Evolutionary conservation across 2,888 invertebrate species (phyloP), one percentile per base, ranked within the genome.

Genomic region (Muschampia plurimacula): DNA sequence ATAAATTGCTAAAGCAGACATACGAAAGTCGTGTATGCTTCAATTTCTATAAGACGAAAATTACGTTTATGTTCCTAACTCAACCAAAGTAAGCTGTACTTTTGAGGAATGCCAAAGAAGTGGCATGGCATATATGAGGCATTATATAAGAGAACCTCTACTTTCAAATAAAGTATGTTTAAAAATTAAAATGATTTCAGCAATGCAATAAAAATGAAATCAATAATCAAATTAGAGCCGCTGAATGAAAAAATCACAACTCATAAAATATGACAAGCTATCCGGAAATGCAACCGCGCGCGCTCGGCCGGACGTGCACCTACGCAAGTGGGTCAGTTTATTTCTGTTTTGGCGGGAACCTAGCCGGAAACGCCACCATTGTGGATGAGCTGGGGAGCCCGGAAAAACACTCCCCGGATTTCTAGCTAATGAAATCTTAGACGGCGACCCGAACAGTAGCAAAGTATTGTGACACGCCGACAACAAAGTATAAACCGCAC

Each of bases 311-410:
- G 93, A 92, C 90, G 90, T 88, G 89, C 80, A 80, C 83, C 82
- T 88, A 85, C 87, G 90, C 86, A 94, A 92, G 89, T 94, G 85
- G 93, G 93, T 93, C 93, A 93, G 89, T 87, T 90, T 94, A 94
- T 94, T 94, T 93, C 92, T 91, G 92, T 90, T 93, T 93, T 92
- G 94, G 93, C 93, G 93, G 92, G 93, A 94, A 92, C 91, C 90
- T 89, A 92, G 91, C 93, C 94, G 93, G 93, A 94, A 92, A 87
- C 86, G 89, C 82, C 91, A 90, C 92, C 92, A 93, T 93, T 93
- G 93, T 93, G 87, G 92, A 91, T 89, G 91, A 85, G 87, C 86
- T 81, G 90, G 92, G 92, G 89, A 91, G 88, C 92, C 92, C 92
- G 91, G 93, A 92, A 92, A 93, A 92, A 89, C 88, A 87, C 83